Evolutionary conservation across 1,140 invertebrate species (phyloP), one percentile per base, ranked within the genome.

Genomic region (Neodiprion fabricii): DNA sequence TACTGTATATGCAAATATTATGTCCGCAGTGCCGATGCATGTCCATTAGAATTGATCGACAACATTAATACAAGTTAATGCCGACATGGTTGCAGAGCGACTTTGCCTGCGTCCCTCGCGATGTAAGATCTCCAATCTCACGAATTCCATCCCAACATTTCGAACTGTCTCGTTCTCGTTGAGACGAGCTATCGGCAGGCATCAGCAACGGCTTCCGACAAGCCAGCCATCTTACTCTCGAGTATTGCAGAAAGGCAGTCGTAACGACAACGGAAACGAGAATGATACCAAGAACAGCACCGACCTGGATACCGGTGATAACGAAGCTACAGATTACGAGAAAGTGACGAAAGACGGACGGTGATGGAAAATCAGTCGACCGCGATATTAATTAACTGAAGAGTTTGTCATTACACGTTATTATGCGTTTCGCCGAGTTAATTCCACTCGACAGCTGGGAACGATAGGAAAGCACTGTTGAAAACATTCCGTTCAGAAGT

Each of bases 41-140:
- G 53, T 61, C 53, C 53, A 61, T 61, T 61, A 61, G 53, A 61
- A 61, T 61, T 61, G 53, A 61, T 61, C 53, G 53, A 61, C 53
- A 61, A 61, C 53, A 61, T 61, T 61, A 61, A 61, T 61, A 61
- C 53, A 61, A 61, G 53, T 61, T 61, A 61, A 61, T 8, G 53
- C 53, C 53, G 53, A 61, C 53, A 61, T 61, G 53, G 53, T 61
- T 61, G 53, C 28, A 40, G 28, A 40, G 28, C 11, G n/a, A 61
- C 11, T 61, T 61, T 61, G 53, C 53, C 28, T 61, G 8, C 11
- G 53, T 14, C 53, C n/a, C 53, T 61, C 11, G 53, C 53, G 8
- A 61, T 61, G 11, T 17, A 61, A 61, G 53, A 61, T 61, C 53
- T 12, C 11, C 11, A 17, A 61, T 61, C 53, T 61, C 53, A 17